phyloP scores from a whole-genome alignment of 2,113 vertebrate species.

The Lates calcarifer region DNA sequence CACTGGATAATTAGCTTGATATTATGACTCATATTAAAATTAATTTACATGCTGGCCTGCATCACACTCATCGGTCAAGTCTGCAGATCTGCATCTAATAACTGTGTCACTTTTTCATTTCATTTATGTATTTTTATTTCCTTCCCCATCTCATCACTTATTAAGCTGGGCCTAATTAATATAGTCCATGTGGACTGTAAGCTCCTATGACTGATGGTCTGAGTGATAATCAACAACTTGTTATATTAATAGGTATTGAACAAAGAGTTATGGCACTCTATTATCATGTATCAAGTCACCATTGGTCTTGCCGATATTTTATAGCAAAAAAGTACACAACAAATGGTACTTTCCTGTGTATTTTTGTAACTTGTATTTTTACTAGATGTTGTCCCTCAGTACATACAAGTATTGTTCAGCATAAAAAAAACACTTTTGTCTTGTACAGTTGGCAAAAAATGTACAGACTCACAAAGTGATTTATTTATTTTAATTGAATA shows the following conservation, averaged over 20 bases:
- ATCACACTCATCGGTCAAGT: slow-evolving; percentile 51
- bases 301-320: not conserved
- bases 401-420: not conserved
- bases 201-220: slow-evolving; percentile 24
- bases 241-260: not conserved
- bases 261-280: not conserved
- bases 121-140: slow-evolving; percentile 29
- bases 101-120: slow-evolving; percentile 29
- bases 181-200: slow-evolving; percentile 11
- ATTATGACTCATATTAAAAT: slow-evolving; percentile 75
- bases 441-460: not conserved
- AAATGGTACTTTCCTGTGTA: not conserved
- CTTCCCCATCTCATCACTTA: slow-evolving; percentile 25
- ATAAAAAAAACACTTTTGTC: not conserved
- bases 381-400: not conserved
- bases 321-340: not conserved
- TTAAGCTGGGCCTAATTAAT: slow-evolving; percentile 43
- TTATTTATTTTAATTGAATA: no score
- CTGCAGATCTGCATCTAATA: slow-evolving; percentile 47
- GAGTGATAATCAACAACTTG: slow-evolving; percentile 29
- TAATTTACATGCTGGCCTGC: slow-evolving; percentile 56
- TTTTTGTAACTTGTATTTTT: no score
- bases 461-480: not conserved
- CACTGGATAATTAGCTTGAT: slow-evolving; percentile 63
- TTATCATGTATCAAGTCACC: slow-evolving; percentile 16